Percentiles rank a stretch among this genome's conserved stretches.
Conservation (phyloP, 2,888 invertebrate species). For the Idaea biselata region DNA sequence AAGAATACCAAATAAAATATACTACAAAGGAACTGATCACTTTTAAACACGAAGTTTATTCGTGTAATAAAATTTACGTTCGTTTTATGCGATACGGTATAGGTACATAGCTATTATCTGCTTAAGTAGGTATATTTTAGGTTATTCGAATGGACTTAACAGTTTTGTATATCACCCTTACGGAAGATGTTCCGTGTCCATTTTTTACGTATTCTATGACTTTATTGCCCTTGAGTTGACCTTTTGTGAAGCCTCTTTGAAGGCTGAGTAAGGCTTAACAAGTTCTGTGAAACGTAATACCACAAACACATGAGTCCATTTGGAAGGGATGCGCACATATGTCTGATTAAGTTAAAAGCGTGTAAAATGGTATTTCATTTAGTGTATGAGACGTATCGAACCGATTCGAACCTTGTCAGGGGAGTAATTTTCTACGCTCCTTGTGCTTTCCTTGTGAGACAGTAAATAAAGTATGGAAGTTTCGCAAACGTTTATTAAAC, state of each 20-base stretch:
- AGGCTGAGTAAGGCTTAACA: constrained; percentile 15
- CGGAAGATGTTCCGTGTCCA: constrained; percentile 7
- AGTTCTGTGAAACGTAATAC: constrained; percentile 18
- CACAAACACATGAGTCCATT: constrained; percentile 23
- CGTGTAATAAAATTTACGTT: background rate
- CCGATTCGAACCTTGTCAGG: constrained; percentile 24
- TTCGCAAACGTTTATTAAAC: background rate
- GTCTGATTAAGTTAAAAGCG: constrained; percentile 51
- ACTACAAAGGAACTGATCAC: background rate
- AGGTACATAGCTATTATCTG: background rate
- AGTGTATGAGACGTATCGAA: constrained; percentile 21
- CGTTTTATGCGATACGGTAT: constrained; percentile 2
- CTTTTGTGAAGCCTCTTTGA: constrained; percentile 21
- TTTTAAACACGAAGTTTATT: background rate
- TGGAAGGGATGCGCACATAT: constrained; percentile 26
- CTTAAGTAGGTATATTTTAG: background rate
- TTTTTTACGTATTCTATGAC: constrained; percentile 24
- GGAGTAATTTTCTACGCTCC: background rate
- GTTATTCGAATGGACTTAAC: background rate
- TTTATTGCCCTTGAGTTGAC: constrained; percentile 19
- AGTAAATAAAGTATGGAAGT: background rate
- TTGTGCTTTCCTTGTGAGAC: background rate
- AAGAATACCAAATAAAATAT: constrained; percentile 4
- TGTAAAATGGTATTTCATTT: constrained; percentile 30
- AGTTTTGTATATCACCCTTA: background rate